Conservation (phyloP, 2,888 invertebrate genomes). For the Polydrusus pterygomalis region DNA sequence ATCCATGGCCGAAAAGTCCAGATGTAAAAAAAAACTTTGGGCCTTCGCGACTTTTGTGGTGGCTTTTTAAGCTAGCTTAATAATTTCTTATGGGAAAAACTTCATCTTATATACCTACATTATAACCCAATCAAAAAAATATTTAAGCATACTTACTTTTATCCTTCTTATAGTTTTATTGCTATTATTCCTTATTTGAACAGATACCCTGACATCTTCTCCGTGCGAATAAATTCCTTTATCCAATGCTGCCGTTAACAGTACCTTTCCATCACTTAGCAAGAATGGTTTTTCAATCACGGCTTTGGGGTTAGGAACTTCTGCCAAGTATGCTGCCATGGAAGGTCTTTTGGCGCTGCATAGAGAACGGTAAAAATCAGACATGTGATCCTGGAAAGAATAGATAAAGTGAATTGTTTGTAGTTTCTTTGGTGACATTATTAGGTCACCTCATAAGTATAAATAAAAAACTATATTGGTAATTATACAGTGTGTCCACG, state of each 20-base stretch:
- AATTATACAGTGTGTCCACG: no score
- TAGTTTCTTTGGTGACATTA: no score
- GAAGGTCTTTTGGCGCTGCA: conserved; percentile 69
- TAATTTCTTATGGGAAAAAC: no score
- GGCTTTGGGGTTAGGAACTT: conserved; percentile 79
- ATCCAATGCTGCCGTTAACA: conserved; percentile 86
- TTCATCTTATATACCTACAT: no score
- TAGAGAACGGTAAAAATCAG: conserved; percentile 61
- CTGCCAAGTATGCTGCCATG: conserved; percentile 67
- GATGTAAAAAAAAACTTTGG: no score
- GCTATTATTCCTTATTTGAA: conserved; percentile 86
- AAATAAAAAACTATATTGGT: no score
- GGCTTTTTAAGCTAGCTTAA: no score
- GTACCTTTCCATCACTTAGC: conserved; percentile 88
- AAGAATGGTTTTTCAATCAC: conserved; percentile 88
- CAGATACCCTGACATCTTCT: conserved; percentile 84
- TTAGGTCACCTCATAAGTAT: no score
- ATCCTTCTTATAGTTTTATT: conserved; percentile 89
- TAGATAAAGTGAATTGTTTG: background rate
- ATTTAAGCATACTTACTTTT: conserved; percentile 76
- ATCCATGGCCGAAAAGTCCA: no score
- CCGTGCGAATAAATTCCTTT: conserved; percentile 89
- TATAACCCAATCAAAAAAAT: background rate
- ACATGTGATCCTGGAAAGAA: conserved; percentile 49
- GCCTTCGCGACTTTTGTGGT: no score